Evolutionary conservation across 2,797 vertebrate genomes (phyloP).

Genomic region (Sciurus vulgaris): DNA sequence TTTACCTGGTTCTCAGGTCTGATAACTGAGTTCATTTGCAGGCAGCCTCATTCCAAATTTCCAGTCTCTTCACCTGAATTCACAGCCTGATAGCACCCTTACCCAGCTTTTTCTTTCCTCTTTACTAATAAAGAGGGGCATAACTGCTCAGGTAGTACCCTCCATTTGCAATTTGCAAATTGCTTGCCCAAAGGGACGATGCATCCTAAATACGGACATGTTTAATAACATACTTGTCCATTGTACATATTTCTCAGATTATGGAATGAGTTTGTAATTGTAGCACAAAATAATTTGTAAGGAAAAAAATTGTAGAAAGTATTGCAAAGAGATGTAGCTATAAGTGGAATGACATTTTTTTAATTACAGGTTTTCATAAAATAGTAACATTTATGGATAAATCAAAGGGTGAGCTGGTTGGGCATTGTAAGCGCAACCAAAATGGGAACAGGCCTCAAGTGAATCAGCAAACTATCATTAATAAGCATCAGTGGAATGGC

Average conservation of each 20-base stretch:
- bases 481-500: too few relatives aligned
- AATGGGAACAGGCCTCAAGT: conserved; percentile 58
- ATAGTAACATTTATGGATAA: conserved; percentile 34
- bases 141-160: neutral
- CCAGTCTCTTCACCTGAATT: neutral
- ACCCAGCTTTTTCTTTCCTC: neutral
- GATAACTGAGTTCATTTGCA: conserved; percentile 38
- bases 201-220: neutral
- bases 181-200: conserved; percentile 18
- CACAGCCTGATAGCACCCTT: neutral
- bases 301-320: conserved; percentile 24
- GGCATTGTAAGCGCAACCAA: conserved; percentile 84
- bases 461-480: too few relatives aligned
- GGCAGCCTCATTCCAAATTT: neutral
- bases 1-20: conserved; percentile 13
- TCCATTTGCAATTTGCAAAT: neutral
- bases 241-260: neutral
- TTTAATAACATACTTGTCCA: neutral
- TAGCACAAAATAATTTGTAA: conserved; percentile 53
- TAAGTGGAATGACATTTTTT: neutral
- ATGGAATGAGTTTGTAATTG: conserved; percentile 6
- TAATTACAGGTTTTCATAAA: conserved; percentile 12
- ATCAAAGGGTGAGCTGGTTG: neutral
- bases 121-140: neutral
- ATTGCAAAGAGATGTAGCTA: conserved; percentile 8